Conservation (phyloP, 2,797 vertebrate species). For the Paratrypauchen microcephalus region DNA sequence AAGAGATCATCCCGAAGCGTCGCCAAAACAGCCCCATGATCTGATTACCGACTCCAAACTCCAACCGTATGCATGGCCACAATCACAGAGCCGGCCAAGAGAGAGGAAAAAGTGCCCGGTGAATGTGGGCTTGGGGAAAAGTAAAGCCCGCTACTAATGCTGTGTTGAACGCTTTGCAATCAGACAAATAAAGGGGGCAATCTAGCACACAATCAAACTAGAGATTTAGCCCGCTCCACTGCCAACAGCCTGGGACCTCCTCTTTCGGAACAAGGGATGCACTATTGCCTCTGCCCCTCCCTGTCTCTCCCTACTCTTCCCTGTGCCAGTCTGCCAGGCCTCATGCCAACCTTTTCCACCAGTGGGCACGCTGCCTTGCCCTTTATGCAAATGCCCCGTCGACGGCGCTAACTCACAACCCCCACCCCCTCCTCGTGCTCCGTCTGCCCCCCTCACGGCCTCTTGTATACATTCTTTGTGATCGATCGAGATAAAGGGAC, state of each 20-base stretch:
- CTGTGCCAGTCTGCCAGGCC: slow-evolving; percentile 82
- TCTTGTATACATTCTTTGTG: slow-evolving; percentile 46
- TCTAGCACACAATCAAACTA: slow-evolving; percentile 81
- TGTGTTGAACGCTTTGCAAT: slow-evolving; percentile 78
- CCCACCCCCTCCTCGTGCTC: slow-evolving; percentile 65
- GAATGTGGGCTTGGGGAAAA: slow-evolving; percentile 57
- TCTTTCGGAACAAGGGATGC: slow-evolving; percentile 82
- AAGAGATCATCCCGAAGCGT: slow-evolving; percentile 33
- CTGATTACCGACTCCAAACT: slow-evolving; percentile 52
- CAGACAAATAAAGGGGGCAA: slow-evolving; percentile 82
- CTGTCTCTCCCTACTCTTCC: slow-evolving; percentile 64
- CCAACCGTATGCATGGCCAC: slow-evolving; percentile 44
- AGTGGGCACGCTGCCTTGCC: slow-evolving; percentile 83
- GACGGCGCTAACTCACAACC: slow-evolving; percentile 75
- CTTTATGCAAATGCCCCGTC: slow-evolving; percentile 83
- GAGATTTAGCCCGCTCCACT: slow-evolving; percentile 77
- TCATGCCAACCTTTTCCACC: slow-evolving; percentile 83
- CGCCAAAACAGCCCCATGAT: slow-evolving; percentile 18
- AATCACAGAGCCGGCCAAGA: slow-evolving; percentile 47
- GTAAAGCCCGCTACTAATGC: slow-evolving; percentile 72
- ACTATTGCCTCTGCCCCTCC: slow-evolving; percentile 76
- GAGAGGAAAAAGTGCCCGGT: slow-evolving; percentile 35
- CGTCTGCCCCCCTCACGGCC: slow-evolving; percentile 43
- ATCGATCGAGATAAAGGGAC: slow-evolving; percentile 27
- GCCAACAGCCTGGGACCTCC: slow-evolving; percentile 81